Percentiles rank a stretch among this genome's conserved stretches.
phyloP scores from a whole-genome alignment of 2,113 vertebrate genomes.

The Fukomys damarensis region DNA sequence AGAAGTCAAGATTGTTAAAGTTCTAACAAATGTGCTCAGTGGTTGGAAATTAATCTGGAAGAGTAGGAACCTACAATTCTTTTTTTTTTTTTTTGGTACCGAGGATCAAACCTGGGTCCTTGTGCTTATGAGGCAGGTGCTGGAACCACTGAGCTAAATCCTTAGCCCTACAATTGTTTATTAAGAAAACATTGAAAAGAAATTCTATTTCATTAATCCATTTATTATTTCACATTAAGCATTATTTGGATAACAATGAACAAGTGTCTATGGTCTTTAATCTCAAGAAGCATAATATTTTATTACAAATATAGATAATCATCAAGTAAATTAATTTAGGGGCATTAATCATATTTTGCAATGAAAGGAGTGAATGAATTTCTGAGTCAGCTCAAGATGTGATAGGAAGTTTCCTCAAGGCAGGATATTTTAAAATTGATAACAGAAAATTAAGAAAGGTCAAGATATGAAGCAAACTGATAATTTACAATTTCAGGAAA shows the following conservation, averaged over 20 bases:
- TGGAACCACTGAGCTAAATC: too few relatives aligned
- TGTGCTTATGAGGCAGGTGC: too few relatives aligned
- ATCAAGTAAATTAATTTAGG: background rate
- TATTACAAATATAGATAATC: background rate
- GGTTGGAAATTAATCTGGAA: too few relatives aligned
- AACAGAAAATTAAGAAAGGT: background rate
- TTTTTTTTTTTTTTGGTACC: too few relatives aligned
- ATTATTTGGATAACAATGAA: background rate
- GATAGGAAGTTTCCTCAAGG: background rate
- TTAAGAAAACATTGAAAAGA: background rate
- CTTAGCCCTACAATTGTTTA: background rate
- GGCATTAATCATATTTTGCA: background rate
- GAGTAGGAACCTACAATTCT: too few relatives aligned
- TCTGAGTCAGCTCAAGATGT: background rate
- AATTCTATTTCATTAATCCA: background rate
- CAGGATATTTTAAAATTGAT: background rate
- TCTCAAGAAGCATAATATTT: background rate
- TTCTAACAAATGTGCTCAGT: background rate
- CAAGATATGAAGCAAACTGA: background rate
- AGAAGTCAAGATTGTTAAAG: background rate
- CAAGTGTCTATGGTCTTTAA: background rate
- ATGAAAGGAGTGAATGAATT: background rate
- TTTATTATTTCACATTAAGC: background rate
- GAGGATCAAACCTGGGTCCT: too few relatives aligned
- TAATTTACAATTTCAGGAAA: background rate